Conservation (phyloP, 2,888 invertebrate genomes). For the Cantharis flavilabris region DNA sequence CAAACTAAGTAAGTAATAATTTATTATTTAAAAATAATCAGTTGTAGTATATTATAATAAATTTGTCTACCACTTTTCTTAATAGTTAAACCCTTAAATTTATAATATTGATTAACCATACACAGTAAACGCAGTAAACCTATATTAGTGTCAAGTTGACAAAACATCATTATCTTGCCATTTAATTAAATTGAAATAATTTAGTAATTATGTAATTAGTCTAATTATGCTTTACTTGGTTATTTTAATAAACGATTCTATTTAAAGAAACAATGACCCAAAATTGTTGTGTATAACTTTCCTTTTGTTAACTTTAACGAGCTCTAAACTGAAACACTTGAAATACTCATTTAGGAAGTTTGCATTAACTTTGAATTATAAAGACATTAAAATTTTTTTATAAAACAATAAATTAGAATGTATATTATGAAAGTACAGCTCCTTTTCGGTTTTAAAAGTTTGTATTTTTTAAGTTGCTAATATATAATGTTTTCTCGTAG, state of each 20-base stretch:
- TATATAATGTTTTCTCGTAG: no score
- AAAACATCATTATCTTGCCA: background rate
- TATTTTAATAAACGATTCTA: background rate
- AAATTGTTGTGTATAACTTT: background rate
- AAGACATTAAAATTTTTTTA: background rate
- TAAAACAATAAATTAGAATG: background rate
- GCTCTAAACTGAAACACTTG: background rate
- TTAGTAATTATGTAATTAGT: background rate
- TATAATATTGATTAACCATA: background rate
- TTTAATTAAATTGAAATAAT: background rate
- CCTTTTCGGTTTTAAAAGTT: background rate
- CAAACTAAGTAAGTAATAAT: background rate
- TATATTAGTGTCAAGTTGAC: background rate
- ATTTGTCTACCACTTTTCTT: background rate
- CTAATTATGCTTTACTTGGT: background rate
- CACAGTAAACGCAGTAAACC: background rate
- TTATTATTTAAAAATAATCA: background rate
- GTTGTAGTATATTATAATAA: background rate
- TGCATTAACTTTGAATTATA: background rate
- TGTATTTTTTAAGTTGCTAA: background rate
- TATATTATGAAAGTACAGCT: background rate
- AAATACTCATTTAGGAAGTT: background rate
- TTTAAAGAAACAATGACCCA: background rate
- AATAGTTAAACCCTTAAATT: background rate
- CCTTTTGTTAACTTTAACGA: background rate